phyloP scores from a whole-genome alignment of 2,888 invertebrate species.

The Arrhopalites spinosus region DNA sequence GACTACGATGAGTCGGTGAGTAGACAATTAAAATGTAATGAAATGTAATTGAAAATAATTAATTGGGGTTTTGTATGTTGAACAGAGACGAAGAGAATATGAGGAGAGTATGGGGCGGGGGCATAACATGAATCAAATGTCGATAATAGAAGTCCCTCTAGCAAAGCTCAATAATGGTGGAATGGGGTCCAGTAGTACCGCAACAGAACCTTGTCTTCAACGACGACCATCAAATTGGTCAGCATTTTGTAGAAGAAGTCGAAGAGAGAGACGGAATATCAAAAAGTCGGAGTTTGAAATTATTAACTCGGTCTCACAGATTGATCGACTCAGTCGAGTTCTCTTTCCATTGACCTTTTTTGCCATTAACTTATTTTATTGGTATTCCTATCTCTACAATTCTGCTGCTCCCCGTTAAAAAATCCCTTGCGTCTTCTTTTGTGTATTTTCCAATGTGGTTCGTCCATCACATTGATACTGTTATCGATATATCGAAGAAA shows the following conservation, averaged over 20 bases:
- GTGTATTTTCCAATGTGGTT: no score
- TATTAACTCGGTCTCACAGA: slow-evolving; percentile 80
- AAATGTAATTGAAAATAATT: not conserved
- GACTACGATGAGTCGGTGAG: slow-evolving; percentile 40
- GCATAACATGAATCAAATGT: slow-evolving; percentile 41
- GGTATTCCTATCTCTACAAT: slow-evolving; percentile 73
- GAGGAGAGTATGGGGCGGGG: not conserved
- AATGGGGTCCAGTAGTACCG: slow-evolving; percentile 23
- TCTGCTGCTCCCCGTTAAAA: slow-evolving; percentile 56
- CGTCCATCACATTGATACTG: no score
- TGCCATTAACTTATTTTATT: slow-evolving; percentile 77
- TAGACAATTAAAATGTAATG: not conserved
- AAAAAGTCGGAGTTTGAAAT: slow-evolving; percentile 58
- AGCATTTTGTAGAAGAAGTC: slow-evolving; percentile 40
- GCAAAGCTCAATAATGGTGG: slow-evolving; percentile 51
- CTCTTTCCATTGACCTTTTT: slow-evolving; percentile 77
- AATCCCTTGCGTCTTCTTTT: not conserved
- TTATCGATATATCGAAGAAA: no score
- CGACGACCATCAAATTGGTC: slow-evolving; percentile 48
- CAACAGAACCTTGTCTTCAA: not conserved
- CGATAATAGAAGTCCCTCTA: slow-evolving; percentile 48
- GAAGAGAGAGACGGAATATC: not conserved
- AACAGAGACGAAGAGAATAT: no score
- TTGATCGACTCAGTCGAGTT: slow-evolving; percentile 75
- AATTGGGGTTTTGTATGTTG: not conserved